Base-by-base conservation (phyloP, 2,888 invertebrate genomes). In the Drosophila helvetica region DNA sequence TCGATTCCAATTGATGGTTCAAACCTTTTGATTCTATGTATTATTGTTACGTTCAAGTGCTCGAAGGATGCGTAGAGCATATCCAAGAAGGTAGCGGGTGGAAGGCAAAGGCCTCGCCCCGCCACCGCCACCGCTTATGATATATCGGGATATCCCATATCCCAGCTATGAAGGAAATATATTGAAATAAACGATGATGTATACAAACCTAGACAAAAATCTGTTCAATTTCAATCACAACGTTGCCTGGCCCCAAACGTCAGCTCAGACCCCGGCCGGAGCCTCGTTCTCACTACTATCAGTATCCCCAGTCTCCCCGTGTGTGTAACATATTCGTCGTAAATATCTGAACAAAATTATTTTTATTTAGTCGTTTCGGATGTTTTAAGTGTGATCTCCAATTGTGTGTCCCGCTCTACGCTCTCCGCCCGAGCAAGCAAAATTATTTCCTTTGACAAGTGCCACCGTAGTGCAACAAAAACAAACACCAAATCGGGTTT, bases 391-490 rank as follows among this genome's bases (percentile, higher is more conserved):
- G 61, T 77, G 77, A 59, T 69, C 33, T 60, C 56, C 47, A 33
- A 33, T 43, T 45, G 61, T 73, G n/a, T n/a, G n/a, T 22, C 22
- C 22, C 22, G 22, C 22, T 73, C 60, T 64, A 3, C 22, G 22
- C 22, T 73, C 60, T 64, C 63, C 67, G 59, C 69, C 55, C 55
- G 67, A 64, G 72, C 69, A 72, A 78, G 69, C 77, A 78, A 86
- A 85, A 88, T 86, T 86, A 74, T 74, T 84, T 88, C 72, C 68
- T 48, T 75, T 68, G 63, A 65, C 71, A 78, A 63, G 43, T 75
- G 67, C 17, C 67, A 33, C 57, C 57, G 43, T 52, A 17, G 25
- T 45, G 17, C n/a, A 25, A 19, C 25, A 10, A 7, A n/a, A 38
- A 38, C n/a, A n/a, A 38, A n/a, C n/a, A 47, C 19, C 6, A 2